These are phyloP conservation scores for Drosophila rhopaloa DNA, from an alignment of 1,140 invertebrate genomes.

Conservation along the genomic window DNA sequence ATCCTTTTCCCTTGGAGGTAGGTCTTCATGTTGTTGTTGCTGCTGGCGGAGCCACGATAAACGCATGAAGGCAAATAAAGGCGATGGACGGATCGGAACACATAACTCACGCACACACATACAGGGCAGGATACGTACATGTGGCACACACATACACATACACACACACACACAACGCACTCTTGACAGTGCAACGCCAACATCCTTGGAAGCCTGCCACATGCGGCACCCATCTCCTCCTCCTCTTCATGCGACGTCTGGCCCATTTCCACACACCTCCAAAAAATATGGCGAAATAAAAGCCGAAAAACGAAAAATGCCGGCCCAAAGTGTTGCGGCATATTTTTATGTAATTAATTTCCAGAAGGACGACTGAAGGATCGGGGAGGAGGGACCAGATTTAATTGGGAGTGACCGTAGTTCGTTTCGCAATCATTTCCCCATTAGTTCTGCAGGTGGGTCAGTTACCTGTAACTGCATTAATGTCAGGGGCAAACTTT, in stretches of 20 bases:
- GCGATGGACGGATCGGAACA: conserved; percentile 46
- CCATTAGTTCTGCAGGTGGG: neutral
- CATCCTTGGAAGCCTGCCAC: conserved; percentile 43
- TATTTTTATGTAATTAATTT: conserved; percentile 76
- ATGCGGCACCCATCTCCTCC: conserved; percentile 21
- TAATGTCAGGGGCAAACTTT: neutral
- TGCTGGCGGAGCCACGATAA: conserved; percentile 38
- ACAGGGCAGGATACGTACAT: conserved; percentile 7
- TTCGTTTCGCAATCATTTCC: conserved; percentile 20
- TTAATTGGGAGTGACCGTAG: conserved; percentile 27
- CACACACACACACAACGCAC: conserved; percentile 13
- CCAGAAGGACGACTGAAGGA: neutral
- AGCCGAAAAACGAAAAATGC: conserved; percentile 30
- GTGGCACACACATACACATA: neutral
- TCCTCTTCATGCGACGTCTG: neutral
- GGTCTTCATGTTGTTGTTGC: conserved; percentile 24
- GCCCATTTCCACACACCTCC: conserved; percentile 1
- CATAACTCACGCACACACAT: conserved; percentile 24
- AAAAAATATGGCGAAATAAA: conserved; percentile 56
- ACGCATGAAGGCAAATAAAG: conserved; percentile 70
- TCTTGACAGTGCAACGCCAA: conserved; percentile 36
- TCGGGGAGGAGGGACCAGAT: neutral
- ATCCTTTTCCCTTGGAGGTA: neutral
- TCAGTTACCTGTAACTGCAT: neutral
- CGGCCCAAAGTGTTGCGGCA: conserved; percentile 56